Evolutionary conservation across 2,797 vertebrate species (phyloP), one percentile per base, ranked within the genome.

Genomic region (Spheniscus humboldti): DNA sequence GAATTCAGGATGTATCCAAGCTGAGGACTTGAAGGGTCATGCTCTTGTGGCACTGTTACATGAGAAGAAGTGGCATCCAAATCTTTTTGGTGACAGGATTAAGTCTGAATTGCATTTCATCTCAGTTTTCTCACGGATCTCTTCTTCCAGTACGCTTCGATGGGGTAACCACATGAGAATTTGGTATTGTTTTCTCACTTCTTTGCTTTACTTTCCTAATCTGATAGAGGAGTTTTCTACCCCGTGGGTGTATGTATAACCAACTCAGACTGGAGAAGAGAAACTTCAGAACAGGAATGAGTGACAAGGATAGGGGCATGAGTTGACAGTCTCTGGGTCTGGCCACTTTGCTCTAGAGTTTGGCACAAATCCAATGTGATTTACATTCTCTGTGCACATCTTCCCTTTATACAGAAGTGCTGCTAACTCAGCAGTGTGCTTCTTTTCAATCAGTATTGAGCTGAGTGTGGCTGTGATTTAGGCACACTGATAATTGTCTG

Each of bases 381-480:
- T 95, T 88, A 25, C 33, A 63, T 88, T 94, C 79, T 69, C 45
- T 86, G n/a, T 66, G 60, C 4, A 10, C 92, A 66, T 41, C 63
- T 89, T 87, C 41, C 30, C 22, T 73, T 92, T 56, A 75, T 3
- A 8, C 8, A 68, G 50, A 81, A 78, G 27, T 67, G 50, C 25
- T 94, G 73, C 69, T 93, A 81, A 79, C 55, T 88, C 83, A 95
- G 85, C 91, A 81, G 57, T 27, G 33, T 75, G 45, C 22, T 87
- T 77, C 52, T 77, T 64, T 86, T 82, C 63, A 86, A 45, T 86
- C 85, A 83, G 12, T 47, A 57, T 25, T 75, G 78, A 86, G 45
- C 37, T 83, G 48, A 64, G 41, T 41, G 37, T 62, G 41, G 30
- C 66, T 83, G 1, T 56, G 72, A 57, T 80, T 85, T 91, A 94